Conservation (phyloP, 2,888 invertebrate genomes). For the Drosophila recens region DNA sequence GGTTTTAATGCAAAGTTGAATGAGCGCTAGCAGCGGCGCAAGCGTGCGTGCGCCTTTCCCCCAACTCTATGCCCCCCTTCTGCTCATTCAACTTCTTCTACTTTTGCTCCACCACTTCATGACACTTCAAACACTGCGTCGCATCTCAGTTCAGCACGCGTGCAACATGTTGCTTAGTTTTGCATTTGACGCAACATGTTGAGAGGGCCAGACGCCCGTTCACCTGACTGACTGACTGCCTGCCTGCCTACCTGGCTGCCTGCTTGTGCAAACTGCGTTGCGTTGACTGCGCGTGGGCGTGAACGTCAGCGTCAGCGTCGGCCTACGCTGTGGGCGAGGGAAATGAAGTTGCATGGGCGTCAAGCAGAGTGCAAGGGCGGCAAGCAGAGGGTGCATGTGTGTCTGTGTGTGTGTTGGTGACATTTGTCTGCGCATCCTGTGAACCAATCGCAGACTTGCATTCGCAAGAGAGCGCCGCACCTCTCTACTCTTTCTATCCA, state of each 20-base stretch:
- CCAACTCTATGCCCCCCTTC: not conserved
- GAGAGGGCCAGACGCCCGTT: conserved; percentile 21
- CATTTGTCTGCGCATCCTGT: conserved; percentile 37
- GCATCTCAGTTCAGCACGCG: conserved; percentile 6
- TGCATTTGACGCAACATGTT: conserved; percentile 48
- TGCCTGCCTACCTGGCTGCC: conserved; percentile 6
- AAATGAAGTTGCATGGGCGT: conserved; percentile 29
- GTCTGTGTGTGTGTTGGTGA: conserved; percentile 8
- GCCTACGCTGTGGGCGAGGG: conserved; percentile 33
- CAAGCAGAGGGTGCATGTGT: conserved; percentile 1
- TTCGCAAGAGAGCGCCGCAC: not conserved
- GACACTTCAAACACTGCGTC: too few species aligned
- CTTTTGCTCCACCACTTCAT: conserved; percentile 2
- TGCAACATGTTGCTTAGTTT: conserved; percentile 45
- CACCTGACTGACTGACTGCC: conserved; percentile 20
- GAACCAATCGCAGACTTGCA: conserved; percentile 47
- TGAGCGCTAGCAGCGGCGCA: conserved; percentile 60
- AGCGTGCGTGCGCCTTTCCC: conserved; percentile 40
- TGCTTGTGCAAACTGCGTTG: conserved; percentile 48
- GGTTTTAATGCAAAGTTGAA: conserved; percentile 66
- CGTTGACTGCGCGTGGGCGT: conserved; percentile 57
- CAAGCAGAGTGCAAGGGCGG: conserved; percentile 6
- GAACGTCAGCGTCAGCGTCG: conserved; percentile 17
- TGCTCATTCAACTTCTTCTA: not conserved
- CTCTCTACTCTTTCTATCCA: not conserved